Evolutionary conservation across 2,797 vertebrate genomes (phyloP).

Genomic region (Morelia viridis): DNA sequence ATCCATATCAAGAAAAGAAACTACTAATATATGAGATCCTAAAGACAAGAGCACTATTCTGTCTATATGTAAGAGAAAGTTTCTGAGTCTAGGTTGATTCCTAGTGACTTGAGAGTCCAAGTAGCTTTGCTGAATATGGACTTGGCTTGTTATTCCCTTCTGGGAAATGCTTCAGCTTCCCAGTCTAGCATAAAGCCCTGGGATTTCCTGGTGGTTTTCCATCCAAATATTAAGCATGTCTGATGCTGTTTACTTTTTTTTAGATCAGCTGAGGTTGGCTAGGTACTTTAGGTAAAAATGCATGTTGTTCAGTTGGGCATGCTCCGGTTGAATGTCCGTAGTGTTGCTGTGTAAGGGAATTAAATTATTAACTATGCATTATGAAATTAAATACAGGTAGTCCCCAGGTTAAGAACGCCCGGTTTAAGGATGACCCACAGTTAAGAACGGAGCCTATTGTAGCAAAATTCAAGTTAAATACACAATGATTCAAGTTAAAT

Average conservation of each 20-base stretch:
- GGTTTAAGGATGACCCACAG: no score
- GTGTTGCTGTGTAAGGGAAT: neutral
- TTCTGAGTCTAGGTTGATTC: neutral
- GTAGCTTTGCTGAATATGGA: neutral
- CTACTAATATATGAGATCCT: slow-evolving; percentile 39
- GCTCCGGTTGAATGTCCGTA: neutral
- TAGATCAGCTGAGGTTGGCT: neutral
- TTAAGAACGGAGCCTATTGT: no score
- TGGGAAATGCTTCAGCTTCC: neutral
- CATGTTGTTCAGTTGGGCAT: neutral
- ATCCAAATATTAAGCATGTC: neutral
- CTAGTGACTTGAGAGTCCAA: neutral
- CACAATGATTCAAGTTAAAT: no score
- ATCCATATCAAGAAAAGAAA: slow-evolving; percentile 8
- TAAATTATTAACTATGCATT: neutral
- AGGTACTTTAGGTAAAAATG: neutral
- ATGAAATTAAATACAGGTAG: neutral
- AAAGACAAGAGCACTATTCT: neutral
- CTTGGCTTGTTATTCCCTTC: neutral
- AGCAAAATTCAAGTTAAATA: no score
- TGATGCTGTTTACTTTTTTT: neutral
- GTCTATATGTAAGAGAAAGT: neutral
- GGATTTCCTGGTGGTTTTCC: neutral
- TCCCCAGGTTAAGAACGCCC: no score
- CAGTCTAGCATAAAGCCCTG: neutral